These are phyloP conservation scores for Acrobasis repandana DNA, from an alignment of 2,888 invertebrate species.

Conservation along the genomic window DNA sequence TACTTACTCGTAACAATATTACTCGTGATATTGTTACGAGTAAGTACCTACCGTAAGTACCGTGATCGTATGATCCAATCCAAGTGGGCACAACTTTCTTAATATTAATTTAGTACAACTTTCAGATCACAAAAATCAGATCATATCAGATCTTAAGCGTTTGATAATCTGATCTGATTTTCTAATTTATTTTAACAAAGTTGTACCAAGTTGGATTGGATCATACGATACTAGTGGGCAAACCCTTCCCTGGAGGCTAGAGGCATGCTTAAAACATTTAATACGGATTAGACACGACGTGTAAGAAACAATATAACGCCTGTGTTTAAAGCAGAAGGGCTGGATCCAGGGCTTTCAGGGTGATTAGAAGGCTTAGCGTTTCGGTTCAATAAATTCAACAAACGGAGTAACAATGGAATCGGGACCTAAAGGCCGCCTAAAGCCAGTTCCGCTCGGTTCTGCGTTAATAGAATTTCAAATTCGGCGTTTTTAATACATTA, in stretches of 20 bases:
- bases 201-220: not conserved
- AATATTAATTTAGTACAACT: too few species aligned
- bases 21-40: too few species aligned
- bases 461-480: slow-evolving; percentile 19
- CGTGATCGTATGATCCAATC: too few species aligned
- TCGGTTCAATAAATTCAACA: slow-evolving; percentile 17
- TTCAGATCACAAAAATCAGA: too few species aligned
- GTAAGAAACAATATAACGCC: slow-evolving; percentile 19
- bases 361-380: slow-evolving; percentile 19
- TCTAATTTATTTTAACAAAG: too few species aligned
- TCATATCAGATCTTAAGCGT: too few species aligned
- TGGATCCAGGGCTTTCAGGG: slow-evolving; percentile 18
- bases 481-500: slow-evolving; percentile 1
- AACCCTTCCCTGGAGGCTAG: not conserved
- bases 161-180: too few species aligned
- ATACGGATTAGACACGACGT: slow-evolving; percentile 13
- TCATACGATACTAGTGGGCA: not conserved
- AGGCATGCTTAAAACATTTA: slow-evolving; percentile 11
- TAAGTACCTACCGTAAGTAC: too few species aligned
- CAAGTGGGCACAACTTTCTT: too few species aligned
- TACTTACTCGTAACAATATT: too few species aligned
- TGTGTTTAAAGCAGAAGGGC: slow-evolving; percentile 16
- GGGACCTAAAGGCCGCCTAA: slow-evolving; percentile 14
- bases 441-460: slow-evolving; percentile 6
- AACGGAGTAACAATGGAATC: slow-evolving; percentile 15